Conservation (phyloP, 1,140 invertebrate species). For the Bombus waltoni region DNA sequence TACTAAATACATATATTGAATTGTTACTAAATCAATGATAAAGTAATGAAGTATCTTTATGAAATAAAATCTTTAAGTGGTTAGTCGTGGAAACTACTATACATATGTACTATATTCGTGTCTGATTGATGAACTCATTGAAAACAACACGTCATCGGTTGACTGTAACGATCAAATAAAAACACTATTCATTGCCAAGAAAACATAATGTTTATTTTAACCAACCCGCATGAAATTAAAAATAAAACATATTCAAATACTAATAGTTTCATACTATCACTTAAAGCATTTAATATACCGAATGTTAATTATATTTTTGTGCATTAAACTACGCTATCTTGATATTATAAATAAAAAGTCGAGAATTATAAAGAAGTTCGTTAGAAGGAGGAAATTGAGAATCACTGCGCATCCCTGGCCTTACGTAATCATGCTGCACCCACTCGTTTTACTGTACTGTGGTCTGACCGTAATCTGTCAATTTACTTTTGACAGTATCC, state of each 20-base stretch:
- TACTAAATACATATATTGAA: too few species aligned
- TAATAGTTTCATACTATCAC: not conserved
- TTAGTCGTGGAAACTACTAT: too few species aligned
- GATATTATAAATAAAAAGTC: not conserved
- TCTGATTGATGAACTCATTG: not conserved
- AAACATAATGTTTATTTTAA: not conserved
- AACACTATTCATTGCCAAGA: not conserved
- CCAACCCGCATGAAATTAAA: not conserved
- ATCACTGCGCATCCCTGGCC: slow-evolving; percentile 17
- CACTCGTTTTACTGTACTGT: slow-evolving; percentile 50
- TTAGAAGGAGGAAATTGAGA: slow-evolving; percentile 19
- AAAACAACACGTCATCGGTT: not conserved
- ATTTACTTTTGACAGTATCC: slow-evolving; percentile 57
- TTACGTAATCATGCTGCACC: slow-evolving; percentile 67
- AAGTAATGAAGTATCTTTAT: too few species aligned
- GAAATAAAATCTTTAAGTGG: too few species aligned
- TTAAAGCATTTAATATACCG: not conserved
- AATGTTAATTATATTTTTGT: not conserved
- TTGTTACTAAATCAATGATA: too few species aligned
- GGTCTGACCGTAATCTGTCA: slow-evolving; percentile 62
- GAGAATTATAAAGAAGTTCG: not conserved
- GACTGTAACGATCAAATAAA: not conserved
- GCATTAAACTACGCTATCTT: not conserved
- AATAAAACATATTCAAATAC: not conserved
- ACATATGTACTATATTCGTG: too few species aligned